These are phyloP conservation scores for Euthynnus affinis DNA, from an alignment of 2,797 vertebrate species.

Conservation along the genomic window DNA sequence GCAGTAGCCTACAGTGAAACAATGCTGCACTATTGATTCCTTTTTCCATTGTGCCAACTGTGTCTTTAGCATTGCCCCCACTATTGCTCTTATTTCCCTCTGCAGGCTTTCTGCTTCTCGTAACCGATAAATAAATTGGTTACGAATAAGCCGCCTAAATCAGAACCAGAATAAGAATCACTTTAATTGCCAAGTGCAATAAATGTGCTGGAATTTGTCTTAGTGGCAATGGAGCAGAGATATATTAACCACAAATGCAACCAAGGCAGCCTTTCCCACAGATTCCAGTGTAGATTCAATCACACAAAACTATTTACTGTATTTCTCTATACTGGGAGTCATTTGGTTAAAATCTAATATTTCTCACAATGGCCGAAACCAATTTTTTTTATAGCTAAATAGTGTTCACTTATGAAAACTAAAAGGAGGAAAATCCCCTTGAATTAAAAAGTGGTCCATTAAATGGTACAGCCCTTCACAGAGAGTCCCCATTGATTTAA, in stretches of 20 bases:
- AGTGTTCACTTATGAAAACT: slow-evolving; percentile 63
- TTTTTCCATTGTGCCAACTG: slow-evolving; percentile 60
- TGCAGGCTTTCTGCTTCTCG: slow-evolving; percentile 34
- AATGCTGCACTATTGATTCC: slow-evolving; percentile 73
- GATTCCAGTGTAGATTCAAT: slow-evolving; percentile 43
- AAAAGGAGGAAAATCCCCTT: slow-evolving; percentile 63
- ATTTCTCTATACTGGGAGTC: slow-evolving; percentile 46
- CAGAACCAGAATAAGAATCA: slow-evolving; percentile 52
- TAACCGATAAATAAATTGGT: slow-evolving; percentile 49
- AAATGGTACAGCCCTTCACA: slow-evolving; percentile 67
- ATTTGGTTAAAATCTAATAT: slow-evolving; percentile 54
- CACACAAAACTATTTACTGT: slow-evolving; percentile 48
- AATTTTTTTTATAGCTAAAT: slow-evolving; percentile 49
- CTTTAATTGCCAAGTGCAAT: slow-evolving; percentile 62
- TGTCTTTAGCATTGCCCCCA: slow-evolving; percentile 55
- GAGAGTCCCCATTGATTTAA: slow-evolving; percentile 78
- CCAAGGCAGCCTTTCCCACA: slow-evolving; percentile 22
- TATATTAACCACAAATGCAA: slow-evolving; percentile 51
- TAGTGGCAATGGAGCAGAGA: slow-evolving; percentile 47
- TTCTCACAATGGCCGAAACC: slow-evolving; percentile 41
- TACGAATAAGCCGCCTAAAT: slow-evolving; percentile 44
- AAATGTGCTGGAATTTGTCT: slow-evolving; percentile 57
- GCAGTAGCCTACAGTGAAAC: slow-evolving; percentile 70
- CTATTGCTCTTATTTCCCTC: slow-evolving; percentile 39
- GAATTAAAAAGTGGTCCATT: slow-evolving; percentile 77